Evolutionary conservation across 1,140 invertebrate species (phyloP), one percentile per base, ranked within the genome.

Genomic region (Epicauta chinensis): DNA sequence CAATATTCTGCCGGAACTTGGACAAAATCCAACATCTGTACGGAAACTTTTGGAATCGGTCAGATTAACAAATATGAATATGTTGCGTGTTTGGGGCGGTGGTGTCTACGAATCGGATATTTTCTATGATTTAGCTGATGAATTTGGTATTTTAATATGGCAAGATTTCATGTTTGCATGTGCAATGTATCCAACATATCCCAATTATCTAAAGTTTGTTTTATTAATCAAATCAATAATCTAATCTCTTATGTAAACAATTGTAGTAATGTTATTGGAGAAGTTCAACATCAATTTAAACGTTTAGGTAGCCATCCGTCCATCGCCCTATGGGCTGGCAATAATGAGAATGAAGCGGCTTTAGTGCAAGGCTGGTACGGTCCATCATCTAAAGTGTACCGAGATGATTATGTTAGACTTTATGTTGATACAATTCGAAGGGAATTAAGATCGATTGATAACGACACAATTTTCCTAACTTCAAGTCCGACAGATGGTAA

Each of bases 161-260:
- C 88, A 93, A 73, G 93, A 99, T 71, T 86, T 98, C 55, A 96
- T 98, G 87, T 99, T 98, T 72, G 96, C 96, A 0, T 98, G 93
- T 68, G 79, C 86, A 4, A 89, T 99, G 83, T 99, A 99, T 74
- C 96, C 95, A 3, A 79, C 81, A 0, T 79, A 81, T 45, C 53
- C 51, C 12, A 30, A 53, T 17, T 63, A 42, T 49, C 36, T 61
- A n/a, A 42, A 38, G 56, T 58, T 36, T 34, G 55, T 17, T 23
- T 39, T 7, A 34, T 5, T 30, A 5, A 34, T n/a, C 10, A 3
- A 34, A 23, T 34, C 11, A n/a, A n/a, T 12, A 34, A 34, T 34
- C 32, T 16, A 44, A 16, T 44, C 29, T 45, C 15, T 53, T 57
- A 56, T 32, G 23, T 23, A 23, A 23, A 23, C 23, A 7, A 23